Percentiles rank a stretch among this genome's conserved stretches.
Conservation (phyloP, 2,113 vertebrate species). For the Poecilia latipinna region DNA sequence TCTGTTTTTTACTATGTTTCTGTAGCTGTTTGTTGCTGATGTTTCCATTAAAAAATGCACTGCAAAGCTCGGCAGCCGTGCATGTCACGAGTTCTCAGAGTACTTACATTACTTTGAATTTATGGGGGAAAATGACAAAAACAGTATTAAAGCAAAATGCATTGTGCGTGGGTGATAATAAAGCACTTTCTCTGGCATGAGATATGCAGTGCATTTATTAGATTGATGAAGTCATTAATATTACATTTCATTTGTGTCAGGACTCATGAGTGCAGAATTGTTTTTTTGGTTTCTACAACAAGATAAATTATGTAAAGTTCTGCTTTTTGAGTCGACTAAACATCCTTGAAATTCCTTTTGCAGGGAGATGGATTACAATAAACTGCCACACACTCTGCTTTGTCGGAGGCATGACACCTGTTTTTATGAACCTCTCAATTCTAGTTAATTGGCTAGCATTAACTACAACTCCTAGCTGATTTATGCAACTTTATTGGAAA, state of each 20-base stretch:
- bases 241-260: background rate
- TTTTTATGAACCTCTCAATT: constrained; percentile 2
- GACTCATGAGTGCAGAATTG: background rate
- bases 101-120: background rate
- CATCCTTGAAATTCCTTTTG: background rate
- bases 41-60: background rate
- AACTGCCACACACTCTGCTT: background rate
- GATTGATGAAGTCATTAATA: constrained; percentile 1
- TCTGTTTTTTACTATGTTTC: background rate
- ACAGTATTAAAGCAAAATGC: background rate
- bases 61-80: background rate
- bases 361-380: background rate
- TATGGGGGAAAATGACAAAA: background rate
- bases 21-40: background rate
- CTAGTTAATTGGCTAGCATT: background rate
- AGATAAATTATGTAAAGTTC: background rate
- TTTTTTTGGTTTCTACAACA: background rate
- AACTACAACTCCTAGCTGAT: background rate
- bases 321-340: background rate
- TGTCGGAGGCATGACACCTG: background rate
- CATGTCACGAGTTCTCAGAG: background rate
- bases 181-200: background rate
- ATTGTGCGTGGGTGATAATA: background rate
- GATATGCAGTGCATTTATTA: background rate
- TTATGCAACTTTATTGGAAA: background rate